phyloP scores from a whole-genome alignment of 2,888 invertebrate genomes.

The Lamellibrachia columna region DNA sequence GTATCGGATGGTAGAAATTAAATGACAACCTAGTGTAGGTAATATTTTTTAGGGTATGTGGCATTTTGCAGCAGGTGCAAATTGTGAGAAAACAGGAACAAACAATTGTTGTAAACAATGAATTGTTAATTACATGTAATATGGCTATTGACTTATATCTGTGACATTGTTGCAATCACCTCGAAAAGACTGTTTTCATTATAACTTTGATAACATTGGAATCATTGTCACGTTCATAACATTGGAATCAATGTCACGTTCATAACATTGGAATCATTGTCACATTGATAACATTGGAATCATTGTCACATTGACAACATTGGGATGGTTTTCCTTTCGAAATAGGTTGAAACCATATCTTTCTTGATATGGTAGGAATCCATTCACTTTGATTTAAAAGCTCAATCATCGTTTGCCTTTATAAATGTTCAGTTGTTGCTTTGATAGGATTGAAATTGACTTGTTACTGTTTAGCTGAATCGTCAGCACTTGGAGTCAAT shows the following conservation, averaged over 20 bases:
- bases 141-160: background rate
- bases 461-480: background rate
- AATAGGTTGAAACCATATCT: background rate
- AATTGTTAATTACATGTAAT: background rate
- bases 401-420: constrained; percentile 1
- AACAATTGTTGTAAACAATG: background rate
- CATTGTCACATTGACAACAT: background rate
- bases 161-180: no score
- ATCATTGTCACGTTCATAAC: background rate
- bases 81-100: background rate
- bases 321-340: background rate
- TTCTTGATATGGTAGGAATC: background rate
- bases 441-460: background rate
- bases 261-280: background rate
- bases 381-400: background rate
- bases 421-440: background rate
- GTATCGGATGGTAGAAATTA: background rate
- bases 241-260: background rate
- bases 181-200: no score
- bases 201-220: background rate
- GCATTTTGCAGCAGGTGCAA: background rate
- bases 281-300: background rate
- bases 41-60: background rate
- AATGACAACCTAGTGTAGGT: background rate
- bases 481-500: background rate